Conservation (phyloP, 2,113 vertebrate genomes). For the Dolichallabes microphthalmus region DNA sequence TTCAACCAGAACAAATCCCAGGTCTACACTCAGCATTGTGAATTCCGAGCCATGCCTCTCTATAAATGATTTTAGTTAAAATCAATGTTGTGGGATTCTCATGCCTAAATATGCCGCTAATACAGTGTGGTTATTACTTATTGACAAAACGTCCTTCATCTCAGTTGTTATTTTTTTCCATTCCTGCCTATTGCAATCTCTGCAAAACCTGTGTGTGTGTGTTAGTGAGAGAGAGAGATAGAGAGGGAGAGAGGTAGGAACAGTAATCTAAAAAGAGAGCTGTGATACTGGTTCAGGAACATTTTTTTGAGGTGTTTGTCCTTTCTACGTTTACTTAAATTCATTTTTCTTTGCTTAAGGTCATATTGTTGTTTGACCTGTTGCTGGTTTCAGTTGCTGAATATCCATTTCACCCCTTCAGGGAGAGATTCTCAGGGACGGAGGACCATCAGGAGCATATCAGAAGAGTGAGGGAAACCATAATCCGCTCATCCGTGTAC, state of each 20-base stretch:
- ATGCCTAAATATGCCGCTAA: conserved; percentile 58
- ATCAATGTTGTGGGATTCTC: conserved; percentile 54
- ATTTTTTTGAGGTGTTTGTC: background rate
- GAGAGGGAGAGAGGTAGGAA: conserved; percentile 48
- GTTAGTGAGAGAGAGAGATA: conserved; percentile 35
- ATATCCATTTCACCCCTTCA: conserved; percentile 45
- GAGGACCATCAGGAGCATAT: background rate
- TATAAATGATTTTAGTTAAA: conserved; percentile 57
- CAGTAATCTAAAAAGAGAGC: conserved; percentile 44
- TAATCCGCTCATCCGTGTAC: conserved; percentile 29
- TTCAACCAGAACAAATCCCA: conserved; percentile 27
- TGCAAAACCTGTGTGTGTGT: conserved; percentile 19
- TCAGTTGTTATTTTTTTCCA: conserved; percentile 33
- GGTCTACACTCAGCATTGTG: background rate
- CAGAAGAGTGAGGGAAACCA: conserved; percentile 28
- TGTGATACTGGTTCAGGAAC: conserved; percentile 1
- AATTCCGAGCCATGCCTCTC: conserved; percentile 35
- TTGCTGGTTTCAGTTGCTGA: conserved; percentile 21
- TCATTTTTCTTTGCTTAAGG: conserved; percentile 8
- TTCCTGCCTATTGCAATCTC: conserved; percentile 20
- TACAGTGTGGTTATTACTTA: conserved; percentile 61
- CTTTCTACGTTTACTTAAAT: conserved; percentile 6
- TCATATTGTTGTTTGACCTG: conserved; percentile 44
- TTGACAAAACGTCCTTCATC: conserved; percentile 60
- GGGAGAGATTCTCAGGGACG: conserved; percentile 21